phyloP scores from a whole-genome alignment of 2,113 vertebrate species.

The Mellivora capensis region DNA sequence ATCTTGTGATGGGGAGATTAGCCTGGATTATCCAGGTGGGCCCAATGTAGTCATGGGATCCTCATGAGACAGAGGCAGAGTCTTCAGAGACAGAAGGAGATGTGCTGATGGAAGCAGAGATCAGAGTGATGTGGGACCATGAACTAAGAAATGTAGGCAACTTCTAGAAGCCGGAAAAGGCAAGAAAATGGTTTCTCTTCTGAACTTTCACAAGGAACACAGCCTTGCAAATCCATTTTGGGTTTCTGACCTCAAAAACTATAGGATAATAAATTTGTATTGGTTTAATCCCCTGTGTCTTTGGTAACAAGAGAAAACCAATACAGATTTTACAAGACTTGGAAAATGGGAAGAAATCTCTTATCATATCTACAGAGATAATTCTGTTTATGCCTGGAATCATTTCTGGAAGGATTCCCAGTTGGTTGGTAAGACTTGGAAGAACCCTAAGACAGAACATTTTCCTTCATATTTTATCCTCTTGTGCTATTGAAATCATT shows the following conservation, averaged over 20 bases:
- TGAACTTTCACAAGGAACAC: background rate
- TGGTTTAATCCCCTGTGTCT: background rate
- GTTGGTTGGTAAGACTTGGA: background rate
- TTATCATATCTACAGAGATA: background rate
- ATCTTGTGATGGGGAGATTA: background rate
- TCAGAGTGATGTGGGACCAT: background rate
- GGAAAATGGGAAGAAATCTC: background rate
- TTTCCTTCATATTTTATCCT: background rate
- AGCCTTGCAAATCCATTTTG: background rate
- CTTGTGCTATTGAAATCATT: background rate
- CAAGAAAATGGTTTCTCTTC: background rate
- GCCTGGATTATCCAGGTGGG: background rate
- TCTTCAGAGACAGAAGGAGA: background rate
- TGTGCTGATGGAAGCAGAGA: background rate
- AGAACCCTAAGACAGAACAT: background rate
- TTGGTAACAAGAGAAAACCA: background rate
- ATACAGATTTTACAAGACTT: background rate
- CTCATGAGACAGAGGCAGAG: background rate
- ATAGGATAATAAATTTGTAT: background rate
- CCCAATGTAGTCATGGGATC: background rate
- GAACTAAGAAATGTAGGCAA: background rate
- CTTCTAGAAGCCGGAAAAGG: background rate
- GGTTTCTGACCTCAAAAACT: background rate
- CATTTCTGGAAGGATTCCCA: background rate
- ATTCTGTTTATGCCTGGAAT: background rate